Percentiles rank a stretch among this genome's conserved stretches.
Evolutionary conservation across 2,113 vertebrate genomes (phyloP).

Genomic region (Centropristis striata): DNA sequence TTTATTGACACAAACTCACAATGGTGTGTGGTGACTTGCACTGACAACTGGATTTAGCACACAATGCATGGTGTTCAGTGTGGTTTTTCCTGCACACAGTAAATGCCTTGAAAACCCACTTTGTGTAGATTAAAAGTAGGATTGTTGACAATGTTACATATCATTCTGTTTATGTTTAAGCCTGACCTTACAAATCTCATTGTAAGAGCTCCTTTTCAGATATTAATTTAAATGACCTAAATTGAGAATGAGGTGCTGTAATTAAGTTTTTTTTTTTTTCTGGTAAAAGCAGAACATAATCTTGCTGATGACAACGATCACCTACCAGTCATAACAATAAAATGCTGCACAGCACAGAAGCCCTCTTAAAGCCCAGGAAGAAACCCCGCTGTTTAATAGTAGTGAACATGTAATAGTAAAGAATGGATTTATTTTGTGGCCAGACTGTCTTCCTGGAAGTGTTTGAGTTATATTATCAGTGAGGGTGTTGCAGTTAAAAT

Average conservation of each 20-base stretch:
- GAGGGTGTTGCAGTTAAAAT: neutral
- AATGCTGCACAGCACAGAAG: no score
- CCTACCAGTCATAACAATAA: no score
- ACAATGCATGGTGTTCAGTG: conserved; percentile 71
- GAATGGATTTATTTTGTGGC: neutral
- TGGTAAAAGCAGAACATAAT: neutral
- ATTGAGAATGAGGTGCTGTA: no score
- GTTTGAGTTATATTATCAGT: neutral
- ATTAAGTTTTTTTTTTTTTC: no score
- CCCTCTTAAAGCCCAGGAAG: no score
- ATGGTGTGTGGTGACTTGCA: conserved; percentile 54
- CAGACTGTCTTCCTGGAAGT: neutral
- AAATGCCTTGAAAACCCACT: conserved; percentile 26
- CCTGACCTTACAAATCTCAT: neutral
- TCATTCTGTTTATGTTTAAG: neutral
- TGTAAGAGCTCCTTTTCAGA: neutral
- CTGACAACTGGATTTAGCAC: conserved; percentile 60
- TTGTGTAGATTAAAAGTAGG: neutral
- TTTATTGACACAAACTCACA: conserved; percentile 54
- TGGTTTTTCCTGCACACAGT: conserved; percentile 28
- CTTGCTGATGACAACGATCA: no score
- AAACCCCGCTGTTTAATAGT: no score
- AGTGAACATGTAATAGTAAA: neutral
- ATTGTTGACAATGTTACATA: neutral
- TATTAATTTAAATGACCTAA: neutral